phyloP scores from a whole-genome alignment of 2,888 invertebrate genomes.

The Encarsia formosa region DNA sequence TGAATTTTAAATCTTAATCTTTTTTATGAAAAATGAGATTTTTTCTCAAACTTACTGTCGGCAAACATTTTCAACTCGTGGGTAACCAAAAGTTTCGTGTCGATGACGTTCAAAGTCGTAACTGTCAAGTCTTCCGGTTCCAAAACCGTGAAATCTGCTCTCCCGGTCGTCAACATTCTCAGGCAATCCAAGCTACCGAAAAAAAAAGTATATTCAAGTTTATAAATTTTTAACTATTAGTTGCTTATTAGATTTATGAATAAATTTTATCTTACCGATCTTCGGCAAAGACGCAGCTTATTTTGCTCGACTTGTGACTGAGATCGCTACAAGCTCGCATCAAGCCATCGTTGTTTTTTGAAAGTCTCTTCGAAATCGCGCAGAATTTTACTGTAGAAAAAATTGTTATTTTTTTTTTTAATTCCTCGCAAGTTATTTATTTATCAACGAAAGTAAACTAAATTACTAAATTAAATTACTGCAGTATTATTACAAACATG shows the following conservation, averaged over 20 bases:
- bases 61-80: conserved; percentile 61
- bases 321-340: conserved; percentile 38
- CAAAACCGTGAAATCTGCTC: conserved; percentile 80
- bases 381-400: conserved; percentile 62
- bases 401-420: neutral
- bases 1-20: no score
- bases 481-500: no score
- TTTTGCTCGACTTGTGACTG: conserved; percentile 53
- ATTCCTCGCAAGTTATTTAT: no score
- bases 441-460: no score
- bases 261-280: conserved; percentile 58
- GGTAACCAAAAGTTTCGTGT: conserved; percentile 59
- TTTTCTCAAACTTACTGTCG: conserved; percentile 55
- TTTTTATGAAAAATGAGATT: no score
- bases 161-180: conserved; percentile 68
- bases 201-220: no score
- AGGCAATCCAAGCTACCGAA: conserved; percentile 71
- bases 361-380: conserved; percentile 64
- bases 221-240: no score
- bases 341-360: conserved; percentile 40
- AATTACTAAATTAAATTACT: no score
- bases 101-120: conserved; percentile 63
- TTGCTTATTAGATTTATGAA: no score
- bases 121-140: conserved; percentile 79
- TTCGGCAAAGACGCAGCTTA: conserved; percentile 67